Evolutionary conservation across 2,888 invertebrate species (phyloP), one percentile per base, ranked within the genome.

Genomic region (Thereva nobilitata): DNA sequence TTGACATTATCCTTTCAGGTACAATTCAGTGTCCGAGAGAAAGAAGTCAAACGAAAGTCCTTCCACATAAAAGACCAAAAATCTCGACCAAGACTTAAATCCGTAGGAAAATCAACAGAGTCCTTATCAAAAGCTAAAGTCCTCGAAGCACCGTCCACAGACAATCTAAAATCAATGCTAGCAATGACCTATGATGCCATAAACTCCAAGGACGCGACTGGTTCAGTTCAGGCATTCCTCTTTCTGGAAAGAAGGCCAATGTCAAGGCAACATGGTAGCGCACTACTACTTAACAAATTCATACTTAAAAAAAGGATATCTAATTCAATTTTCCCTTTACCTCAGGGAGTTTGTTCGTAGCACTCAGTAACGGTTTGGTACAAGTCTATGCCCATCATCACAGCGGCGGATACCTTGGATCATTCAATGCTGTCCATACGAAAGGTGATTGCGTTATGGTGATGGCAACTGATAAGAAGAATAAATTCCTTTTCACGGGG

Each of bases 371-470:
- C 71, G 93, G 93, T 0, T 82, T 84, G 67, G 83, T 92, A 69
- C 90, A 93, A 81, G 85, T 89, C 34, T 94, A 93, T 90, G 92
- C 92, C 12, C 89, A 92, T 77, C 90, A 92, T 78, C 84, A 87
- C 45, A 85, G 84, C 8, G 91, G 90, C 8, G 90, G 90, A 5
- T 88, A 86, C 77, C 80, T 91, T 66, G 86, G 85, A 41, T 83
- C 88, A 37, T 93, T 92, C 79, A 84, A 82, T 49, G 89, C 87
- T 4, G 85, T 89, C 47, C 91, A 92, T 77, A 83, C 84, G 38
- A 82, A 84, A 4, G 87, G 87, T 3, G 86, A 87, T 76, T 79
- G 77, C 67, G 74, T 80, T 8, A 82, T 88, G 10, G 83, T 89
- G 23, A 85, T 94, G 83, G 82, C 86, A 42, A 88, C 90, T 0